Conservation (phyloP, 37 sponge, comb jelly and placozoan genomes). For the Ephydatia muelleri region DNA sequence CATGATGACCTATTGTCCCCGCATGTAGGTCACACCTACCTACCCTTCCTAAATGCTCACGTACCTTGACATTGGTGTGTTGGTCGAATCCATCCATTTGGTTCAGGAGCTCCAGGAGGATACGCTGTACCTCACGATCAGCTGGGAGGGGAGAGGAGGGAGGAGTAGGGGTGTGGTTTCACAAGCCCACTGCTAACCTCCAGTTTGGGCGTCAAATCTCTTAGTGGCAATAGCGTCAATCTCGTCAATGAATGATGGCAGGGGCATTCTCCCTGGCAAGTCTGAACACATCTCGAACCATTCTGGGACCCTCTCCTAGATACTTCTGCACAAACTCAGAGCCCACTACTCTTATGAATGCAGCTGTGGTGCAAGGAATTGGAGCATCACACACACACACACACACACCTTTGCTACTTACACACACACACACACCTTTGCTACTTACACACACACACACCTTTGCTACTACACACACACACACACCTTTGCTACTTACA, state of each 20-base stretch:
- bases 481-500: too few species aligned
- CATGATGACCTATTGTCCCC: slow-evolving; percentile 87
- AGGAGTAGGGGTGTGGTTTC: neutral
- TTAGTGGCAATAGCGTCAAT: slow-evolving; percentile 99
- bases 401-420: too few species aligned
- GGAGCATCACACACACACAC: too few species aligned
- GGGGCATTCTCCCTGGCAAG: slow-evolving; percentile 98
- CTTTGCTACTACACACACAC: too few species aligned
- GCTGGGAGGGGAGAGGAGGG: slow-evolving; percentile 51
- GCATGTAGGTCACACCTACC: neutral
- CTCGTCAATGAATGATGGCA: slow-evolving; percentile 98
- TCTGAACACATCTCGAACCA: slow-evolving; percentile 98
- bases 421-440: too few species aligned
- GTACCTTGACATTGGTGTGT: slow-evolving; percentile 92
- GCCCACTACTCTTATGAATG: slow-evolving; percentile 96
- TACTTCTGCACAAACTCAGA: slow-evolving; percentile 99
- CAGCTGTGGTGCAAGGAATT: slow-evolving; percentile 48
- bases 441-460: too few species aligned
- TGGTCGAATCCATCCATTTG: slow-evolving; percentile 99
- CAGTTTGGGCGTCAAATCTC: slow-evolving; percentile 98
- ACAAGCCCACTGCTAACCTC: slow-evolving; percentile 51
- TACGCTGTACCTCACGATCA: slow-evolving; percentile 97
- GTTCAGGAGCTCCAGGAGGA: slow-evolving; percentile 93
- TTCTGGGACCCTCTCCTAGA: slow-evolving; percentile 95
- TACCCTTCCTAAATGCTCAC: neutral